A percentile compares a stretch with the other conserved stretches of the same genome.
Evolutionary conservation across 2,113 vertebrate genomes (phyloP).

Genomic region (Oenanthe oenanthe): DNA sequence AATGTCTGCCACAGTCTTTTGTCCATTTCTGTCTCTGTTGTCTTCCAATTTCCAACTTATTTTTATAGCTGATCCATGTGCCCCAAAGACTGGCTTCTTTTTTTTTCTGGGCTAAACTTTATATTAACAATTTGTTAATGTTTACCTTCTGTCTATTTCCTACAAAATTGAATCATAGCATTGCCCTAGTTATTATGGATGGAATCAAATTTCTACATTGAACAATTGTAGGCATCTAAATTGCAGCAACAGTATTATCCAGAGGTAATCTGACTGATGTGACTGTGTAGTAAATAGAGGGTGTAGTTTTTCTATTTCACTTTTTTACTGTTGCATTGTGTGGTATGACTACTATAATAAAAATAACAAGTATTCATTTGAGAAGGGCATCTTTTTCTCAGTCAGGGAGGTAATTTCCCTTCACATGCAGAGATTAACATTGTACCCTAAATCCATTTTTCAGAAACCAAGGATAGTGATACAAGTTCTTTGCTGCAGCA

Average conservation of each 20-base stretch:
- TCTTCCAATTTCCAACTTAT: background rate
- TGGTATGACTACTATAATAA: background rate
- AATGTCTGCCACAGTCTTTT: background rate
- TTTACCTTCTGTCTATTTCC: background rate
- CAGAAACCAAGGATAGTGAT: constrained; percentile 73
- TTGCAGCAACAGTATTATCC: background rate
- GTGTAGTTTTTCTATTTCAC: background rate
- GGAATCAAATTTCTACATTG: background rate
- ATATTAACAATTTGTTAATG: background rate
- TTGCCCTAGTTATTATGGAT: background rate
- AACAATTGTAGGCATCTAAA: background rate
- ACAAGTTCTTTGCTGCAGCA: constrained; percentile 65
- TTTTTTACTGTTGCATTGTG: background rate
- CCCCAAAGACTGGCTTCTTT: background rate
- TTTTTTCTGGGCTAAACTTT: background rate
- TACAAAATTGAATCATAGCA: background rate
- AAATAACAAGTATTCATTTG: background rate
- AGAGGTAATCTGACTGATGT: background rate
- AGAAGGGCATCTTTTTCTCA: background rate
- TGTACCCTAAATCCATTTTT: constrained; percentile 6
- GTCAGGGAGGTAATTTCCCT: background rate
- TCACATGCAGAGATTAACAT: background rate
- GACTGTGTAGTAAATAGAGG: background rate
- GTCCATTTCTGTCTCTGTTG: background rate
- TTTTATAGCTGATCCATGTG: background rate